A percentile compares a stretch with the other conserved stretches of the same genome.
Conservation (phyloP, 2,113 vertebrate species). For the Shinisaurus crocodilurus region DNA sequence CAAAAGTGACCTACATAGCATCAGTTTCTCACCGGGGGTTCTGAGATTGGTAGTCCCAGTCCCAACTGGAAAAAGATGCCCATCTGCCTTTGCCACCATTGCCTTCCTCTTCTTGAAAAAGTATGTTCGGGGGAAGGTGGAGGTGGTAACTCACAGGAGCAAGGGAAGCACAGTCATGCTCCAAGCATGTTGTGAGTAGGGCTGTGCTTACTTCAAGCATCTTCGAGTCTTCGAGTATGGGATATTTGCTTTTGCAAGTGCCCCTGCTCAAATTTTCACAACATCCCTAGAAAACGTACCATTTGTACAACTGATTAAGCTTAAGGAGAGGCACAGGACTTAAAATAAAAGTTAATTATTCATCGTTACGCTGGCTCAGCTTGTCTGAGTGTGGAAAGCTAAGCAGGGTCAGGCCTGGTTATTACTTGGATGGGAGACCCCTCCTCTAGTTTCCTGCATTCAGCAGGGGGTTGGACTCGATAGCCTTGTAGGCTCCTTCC, state of each 20-base stretch:
- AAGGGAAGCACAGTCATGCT: not conserved
- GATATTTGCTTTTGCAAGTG: not conserved
- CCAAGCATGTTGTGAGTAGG: not conserved
- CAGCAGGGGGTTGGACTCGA: no score
- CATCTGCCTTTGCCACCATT: not conserved
- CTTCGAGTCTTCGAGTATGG: no score
- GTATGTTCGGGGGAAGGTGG: not conserved
- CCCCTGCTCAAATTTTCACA: not conserved
- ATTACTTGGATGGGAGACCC: no score
- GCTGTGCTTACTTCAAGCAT: not conserved
- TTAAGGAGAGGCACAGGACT: not conserved
- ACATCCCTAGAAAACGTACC: not conserved
- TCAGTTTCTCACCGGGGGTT: not conserved
- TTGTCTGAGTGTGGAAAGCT: no score
- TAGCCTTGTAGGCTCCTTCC: no score
- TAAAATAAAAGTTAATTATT: not conserved
- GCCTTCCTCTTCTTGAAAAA: not conserved
- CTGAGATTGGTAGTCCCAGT: not conserved
- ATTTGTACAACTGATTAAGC: not conserved
- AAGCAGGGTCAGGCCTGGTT: no score
- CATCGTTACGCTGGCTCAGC: no score
- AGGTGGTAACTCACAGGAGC: not conserved
- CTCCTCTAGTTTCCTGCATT: no score
- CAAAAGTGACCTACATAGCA: not conserved
- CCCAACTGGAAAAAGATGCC: not conserved